Evolutionary conservation across 2,113 vertebrate species (phyloP), one percentile per base, ranked within the genome.

Genomic region (Megalops atlanticus): DNA sequence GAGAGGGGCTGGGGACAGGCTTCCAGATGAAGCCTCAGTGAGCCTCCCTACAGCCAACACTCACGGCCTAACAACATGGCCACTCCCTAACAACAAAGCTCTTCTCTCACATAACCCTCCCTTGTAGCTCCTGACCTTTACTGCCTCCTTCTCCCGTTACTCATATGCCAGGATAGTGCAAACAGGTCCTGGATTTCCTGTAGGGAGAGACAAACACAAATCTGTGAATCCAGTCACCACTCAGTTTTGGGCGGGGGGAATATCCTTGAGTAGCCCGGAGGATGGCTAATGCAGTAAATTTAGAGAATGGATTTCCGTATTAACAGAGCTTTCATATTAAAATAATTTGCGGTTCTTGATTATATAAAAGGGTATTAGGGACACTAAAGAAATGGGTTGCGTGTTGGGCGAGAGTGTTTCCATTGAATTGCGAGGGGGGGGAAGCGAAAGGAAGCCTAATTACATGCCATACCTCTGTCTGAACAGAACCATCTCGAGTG

Each of bases 391-490:
- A 81, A 82, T 80, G 80, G 86, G 83, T 84, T 76, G 80, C 24
- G 45, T 31, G 45, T 35, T 82, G 74, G 72, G 83, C 8, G 35
- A 86, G 84, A 85, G 83, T 45, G 86, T 84, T 87, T 92, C 92
- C 91, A 93, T 90, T 90, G 81, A 85, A 86, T 84, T 88, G 7
- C 79, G 84, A 88, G 82, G 72, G 43, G 24, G 15, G 31, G 12
- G 24, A 80, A 77, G 72, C 76, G 85, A 73, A 39, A 74, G 91
- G 82, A 82, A 79, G 58, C 68, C 72, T 93, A 92, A 94, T 93
- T 91, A 92, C 90, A 86, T 89, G 87, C 89, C 88, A 91, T 93
- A 90, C 88, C 89, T 92, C 89, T 80, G 86, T 86, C 88, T 86
- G 87, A 87, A 86, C 78, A 58, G 80, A 80, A 83, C 88, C 89